A percentile compares a stretch with the other conserved stretches of the same genome.
These are phyloP conservation scores for Operophtera brumata DNA, from an alignment of 2,888 invertebrate genomes.

Conservation along the genomic window DNA sequence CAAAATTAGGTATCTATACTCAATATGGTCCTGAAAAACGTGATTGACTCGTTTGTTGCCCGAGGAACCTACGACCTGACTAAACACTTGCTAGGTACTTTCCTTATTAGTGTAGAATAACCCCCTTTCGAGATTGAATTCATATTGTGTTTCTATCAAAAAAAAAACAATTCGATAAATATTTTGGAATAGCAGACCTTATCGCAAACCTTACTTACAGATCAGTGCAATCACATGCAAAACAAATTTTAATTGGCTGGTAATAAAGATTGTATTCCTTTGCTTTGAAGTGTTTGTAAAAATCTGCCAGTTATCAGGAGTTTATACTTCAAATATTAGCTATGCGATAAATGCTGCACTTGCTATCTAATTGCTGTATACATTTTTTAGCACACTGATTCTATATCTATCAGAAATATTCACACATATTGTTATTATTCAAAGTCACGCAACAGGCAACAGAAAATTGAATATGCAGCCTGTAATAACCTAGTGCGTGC, in stretches of 20 bases:
- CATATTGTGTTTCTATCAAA: no score
- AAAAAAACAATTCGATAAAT: no score
- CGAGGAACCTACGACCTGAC: no score
- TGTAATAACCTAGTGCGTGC: no score
- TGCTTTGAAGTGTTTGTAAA: slow-evolving; percentile 21
- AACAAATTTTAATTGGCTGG: slow-evolving; percentile 2
- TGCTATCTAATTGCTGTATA: slow-evolving; percentile 32
- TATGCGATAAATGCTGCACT: slow-evolving; percentile 44
- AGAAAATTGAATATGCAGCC: no score
- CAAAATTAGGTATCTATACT: neutral
- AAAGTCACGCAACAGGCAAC: no score
- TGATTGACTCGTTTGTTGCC: no score
- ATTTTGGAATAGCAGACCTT: slow-evolving; percentile 18
- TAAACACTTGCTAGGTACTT: neutral
- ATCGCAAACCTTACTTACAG: slow-evolving; percentile 1
- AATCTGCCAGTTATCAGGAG: slow-evolving; percentile 38
- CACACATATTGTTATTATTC: neutral
- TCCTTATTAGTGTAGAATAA: neutral
- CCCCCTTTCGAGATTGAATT: no score
- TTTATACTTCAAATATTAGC: slow-evolving; percentile 29
- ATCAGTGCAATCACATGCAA: neutral
- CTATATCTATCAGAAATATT: neutral
- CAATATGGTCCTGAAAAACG: neutral
- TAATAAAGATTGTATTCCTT: slow-evolving; percentile 26
- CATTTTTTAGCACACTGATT: neutral